Evolutionary conservation across 2,888 invertebrate genomes (phyloP).

Genomic region (Limnephilus lunatus): DNA sequence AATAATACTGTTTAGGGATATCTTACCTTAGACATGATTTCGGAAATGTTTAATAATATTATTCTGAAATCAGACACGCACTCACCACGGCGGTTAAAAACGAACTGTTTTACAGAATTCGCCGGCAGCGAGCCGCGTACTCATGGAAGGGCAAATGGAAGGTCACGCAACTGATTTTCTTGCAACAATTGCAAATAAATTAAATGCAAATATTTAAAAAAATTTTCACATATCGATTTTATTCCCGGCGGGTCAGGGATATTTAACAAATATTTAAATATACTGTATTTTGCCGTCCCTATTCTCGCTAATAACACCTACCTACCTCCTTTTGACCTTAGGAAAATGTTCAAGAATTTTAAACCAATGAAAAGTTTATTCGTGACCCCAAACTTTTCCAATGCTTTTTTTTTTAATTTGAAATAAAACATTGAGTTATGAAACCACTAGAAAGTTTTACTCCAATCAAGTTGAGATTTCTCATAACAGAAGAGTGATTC

Average conservation of each 20-base stretch:
- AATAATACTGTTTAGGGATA: constrained; percentile 9
- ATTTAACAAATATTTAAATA: not conserved
- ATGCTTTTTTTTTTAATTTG: not conserved
- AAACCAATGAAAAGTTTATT: not conserved
- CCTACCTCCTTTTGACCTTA: not conserved
- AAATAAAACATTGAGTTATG: not conserved
- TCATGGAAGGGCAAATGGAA: constrained; percentile 59
- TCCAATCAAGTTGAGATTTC: too few relatives aligned
- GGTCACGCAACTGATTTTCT: constrained; percentile 33
- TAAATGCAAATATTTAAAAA: not conserved
- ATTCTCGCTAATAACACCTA: not conserved
- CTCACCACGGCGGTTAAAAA: constrained; percentile 45
- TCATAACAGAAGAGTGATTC: too few relatives aligned
- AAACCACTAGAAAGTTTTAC: too few relatives aligned
- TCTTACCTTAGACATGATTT: constrained; percentile 50
- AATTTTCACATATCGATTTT: not conserved
- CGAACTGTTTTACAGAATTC: constrained; percentile 38
- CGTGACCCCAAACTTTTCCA: not conserved
- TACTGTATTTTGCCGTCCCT: not conserved
- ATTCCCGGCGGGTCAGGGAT: not conserved
- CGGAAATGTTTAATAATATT: constrained; percentile 4
- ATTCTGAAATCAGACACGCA: constrained; percentile 24
- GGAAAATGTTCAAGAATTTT: not conserved
- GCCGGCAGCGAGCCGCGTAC: constrained; percentile 32
- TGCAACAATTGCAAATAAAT: constrained; percentile 21